Percentiles rank a stretch among this genome's conserved stretches.
phyloP scores from a whole-genome alignment of 2,888 invertebrate genomes.

The Xestia rhomboidea region DNA sequence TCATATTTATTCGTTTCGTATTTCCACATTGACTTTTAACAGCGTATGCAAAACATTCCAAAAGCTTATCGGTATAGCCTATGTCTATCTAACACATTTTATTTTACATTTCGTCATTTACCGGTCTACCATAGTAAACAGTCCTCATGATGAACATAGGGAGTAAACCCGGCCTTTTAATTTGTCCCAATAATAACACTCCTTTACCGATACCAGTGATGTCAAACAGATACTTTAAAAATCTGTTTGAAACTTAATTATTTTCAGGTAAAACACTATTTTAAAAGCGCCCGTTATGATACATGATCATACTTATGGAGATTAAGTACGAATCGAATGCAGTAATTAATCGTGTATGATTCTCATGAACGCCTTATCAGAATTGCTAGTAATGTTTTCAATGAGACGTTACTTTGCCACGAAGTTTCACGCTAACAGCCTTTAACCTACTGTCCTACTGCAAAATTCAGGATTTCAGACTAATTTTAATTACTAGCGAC shows the following conservation, averaged over 20 bases:
- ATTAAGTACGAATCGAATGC: neutral
- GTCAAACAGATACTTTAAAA: too few species aligned
- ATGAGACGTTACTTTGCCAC: neutral
- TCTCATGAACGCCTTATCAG: neutral
- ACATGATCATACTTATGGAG: neutral
- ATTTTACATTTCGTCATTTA: too few species aligned
- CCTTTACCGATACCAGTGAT: too few species aligned
- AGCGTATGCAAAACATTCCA: too few species aligned
- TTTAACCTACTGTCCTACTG: neutral
- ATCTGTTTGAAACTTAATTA: too few species aligned
- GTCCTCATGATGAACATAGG: too few species aligned
- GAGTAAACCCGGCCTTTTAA: too few species aligned
- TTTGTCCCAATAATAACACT: too few species aligned
- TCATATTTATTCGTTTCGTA: neutral
- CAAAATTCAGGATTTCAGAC: neutral
- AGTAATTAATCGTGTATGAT: neutral
- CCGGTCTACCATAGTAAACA: too few species aligned
- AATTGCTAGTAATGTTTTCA: neutral
- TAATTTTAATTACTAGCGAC: too few species aligned
- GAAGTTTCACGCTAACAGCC: neutral
- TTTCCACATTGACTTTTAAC: neutral
- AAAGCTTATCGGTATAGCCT: neutral
- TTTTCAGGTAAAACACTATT: neutral
- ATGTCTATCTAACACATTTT: neutral
- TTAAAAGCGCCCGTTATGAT: neutral